A percentile compares a stretch with the other conserved stretches of the same genome.
Evolutionary conservation across 2,113 vertebrate species (phyloP).

Genomic region (Misgurnus anguillicaudatus): DNA sequence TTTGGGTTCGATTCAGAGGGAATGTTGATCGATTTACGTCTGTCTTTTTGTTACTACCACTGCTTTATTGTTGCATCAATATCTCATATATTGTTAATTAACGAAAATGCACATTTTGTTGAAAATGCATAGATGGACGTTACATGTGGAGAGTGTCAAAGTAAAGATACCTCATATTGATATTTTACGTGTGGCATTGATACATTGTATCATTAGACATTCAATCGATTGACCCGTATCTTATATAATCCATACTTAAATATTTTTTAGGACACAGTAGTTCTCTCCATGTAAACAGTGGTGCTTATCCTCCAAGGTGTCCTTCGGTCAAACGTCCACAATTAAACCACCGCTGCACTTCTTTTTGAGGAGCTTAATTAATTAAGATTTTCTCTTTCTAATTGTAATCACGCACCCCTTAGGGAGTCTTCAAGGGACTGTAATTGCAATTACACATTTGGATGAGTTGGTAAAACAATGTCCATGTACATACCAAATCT

Average conservation of each 20-base stretch:
- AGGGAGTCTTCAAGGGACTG: constrained; percentile 88
- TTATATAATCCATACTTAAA: neutral
- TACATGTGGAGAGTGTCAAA: no score
- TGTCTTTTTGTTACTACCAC: no score
- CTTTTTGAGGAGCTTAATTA: constrained; percentile 94
- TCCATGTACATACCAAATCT: constrained; percentile 84
- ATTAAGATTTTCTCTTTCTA: constrained; percentile 99
- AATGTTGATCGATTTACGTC: no score
- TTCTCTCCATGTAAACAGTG: constrained; percentile 13
- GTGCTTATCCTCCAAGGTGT: constrained; percentile 41
- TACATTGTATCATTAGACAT: no score
- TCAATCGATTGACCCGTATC: no score
- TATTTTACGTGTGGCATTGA: no score
- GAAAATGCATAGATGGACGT: no score
- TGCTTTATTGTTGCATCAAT: no score
- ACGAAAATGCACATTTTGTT: no score
- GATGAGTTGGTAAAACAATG: constrained; percentile 90
- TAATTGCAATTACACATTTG: constrained; percentile 98
- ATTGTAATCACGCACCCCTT: constrained; percentile 95
- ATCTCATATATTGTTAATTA: no score
- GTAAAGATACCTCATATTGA: no score
- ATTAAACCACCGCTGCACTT: constrained; percentile 37
- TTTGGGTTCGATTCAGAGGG: no score
- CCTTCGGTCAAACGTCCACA: constrained; percentile 39
- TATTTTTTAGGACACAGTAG: neutral